Conservation (phyloP, 2,888 invertebrate genomes). For the Caenorhabditis becei region DNA sequence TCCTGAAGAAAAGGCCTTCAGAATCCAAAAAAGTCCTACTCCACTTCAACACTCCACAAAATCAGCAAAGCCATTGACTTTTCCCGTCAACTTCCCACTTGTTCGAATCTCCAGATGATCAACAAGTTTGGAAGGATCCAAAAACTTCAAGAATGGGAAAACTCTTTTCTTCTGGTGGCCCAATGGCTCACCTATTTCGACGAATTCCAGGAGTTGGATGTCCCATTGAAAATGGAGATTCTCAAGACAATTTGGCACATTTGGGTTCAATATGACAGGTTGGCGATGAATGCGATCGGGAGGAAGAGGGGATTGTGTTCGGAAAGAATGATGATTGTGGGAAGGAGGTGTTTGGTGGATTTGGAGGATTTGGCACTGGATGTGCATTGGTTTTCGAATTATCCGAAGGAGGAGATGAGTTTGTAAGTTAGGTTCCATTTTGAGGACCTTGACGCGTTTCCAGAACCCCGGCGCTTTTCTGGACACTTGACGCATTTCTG, state of each 20-base stretch:
- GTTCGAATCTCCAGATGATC: not conserved
- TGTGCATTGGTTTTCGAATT: slow-evolving; percentile 1
- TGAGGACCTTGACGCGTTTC: too few species aligned
- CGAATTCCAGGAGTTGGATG: slow-evolving; percentile 27
- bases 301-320: not conserved
- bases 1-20: not conserved
- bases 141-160: slow-evolving; percentile 23
- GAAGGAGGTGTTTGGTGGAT: not conserved
- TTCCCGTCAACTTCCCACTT: not conserved
- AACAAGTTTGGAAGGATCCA: not conserved
- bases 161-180: slow-evolving; percentile 25
- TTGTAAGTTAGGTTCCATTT: not conserved
- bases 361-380: not conserved
- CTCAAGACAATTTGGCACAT: slow-evolving; percentile 31
- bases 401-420: not conserved
- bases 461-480: too few species aligned
- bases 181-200: slow-evolving; percentile 44
- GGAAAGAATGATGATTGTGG: not conserved
- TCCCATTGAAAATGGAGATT: slow-evolving; percentile 14
- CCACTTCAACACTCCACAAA: not conserved
- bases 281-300: not conserved
- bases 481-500: too few species aligned
- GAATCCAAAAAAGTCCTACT: not conserved
- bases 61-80: not conserved
- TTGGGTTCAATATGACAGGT: not conserved